Percentiles rank a stretch among this genome's conserved stretches.
phyloP scores from a whole-genome alignment of 2,113 vertebrate species.

The Neodon shergylaensis region DNA sequence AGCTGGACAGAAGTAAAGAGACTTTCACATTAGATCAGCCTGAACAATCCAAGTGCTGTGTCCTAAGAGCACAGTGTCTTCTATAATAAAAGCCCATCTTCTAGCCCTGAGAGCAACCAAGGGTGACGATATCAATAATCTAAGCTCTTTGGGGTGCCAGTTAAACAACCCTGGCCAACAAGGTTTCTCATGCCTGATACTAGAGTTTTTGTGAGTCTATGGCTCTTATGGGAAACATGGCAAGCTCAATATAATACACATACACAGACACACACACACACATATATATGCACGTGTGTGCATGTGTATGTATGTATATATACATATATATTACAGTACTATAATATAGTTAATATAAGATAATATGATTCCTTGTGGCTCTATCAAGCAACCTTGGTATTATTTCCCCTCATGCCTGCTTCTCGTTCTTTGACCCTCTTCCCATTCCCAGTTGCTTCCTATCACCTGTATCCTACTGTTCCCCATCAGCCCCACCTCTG shows the following conservation, averaged over 20 bases:
- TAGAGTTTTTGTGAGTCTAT: background rate
- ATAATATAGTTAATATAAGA: background rate
- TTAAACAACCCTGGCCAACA: background rate
- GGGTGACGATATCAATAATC: background rate
- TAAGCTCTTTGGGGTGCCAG: background rate
- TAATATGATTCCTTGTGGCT: background rate
- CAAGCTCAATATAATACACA: background rate
- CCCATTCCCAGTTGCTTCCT: background rate
- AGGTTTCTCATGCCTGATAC: background rate
- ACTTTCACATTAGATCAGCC: background rate
- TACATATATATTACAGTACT: too few relatives aligned
- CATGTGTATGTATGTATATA: too few relatives aligned
- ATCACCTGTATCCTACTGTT: background rate
- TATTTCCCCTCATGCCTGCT: background rate
- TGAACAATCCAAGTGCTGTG: background rate
- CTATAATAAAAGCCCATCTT: background rate
- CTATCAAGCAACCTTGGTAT: background rate
- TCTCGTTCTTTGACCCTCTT: background rate
- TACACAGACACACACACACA: too few relatives aligned
- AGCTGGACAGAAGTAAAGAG: background rate
- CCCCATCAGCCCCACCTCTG: background rate
- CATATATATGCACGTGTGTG: background rate
- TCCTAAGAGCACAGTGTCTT: background rate
- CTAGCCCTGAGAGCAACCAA: background rate
- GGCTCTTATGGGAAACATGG: background rate